phyloP scores from a whole-genome alignment of 2,888 invertebrate genomes.

The Lordiphosa fenestrarum region DNA sequence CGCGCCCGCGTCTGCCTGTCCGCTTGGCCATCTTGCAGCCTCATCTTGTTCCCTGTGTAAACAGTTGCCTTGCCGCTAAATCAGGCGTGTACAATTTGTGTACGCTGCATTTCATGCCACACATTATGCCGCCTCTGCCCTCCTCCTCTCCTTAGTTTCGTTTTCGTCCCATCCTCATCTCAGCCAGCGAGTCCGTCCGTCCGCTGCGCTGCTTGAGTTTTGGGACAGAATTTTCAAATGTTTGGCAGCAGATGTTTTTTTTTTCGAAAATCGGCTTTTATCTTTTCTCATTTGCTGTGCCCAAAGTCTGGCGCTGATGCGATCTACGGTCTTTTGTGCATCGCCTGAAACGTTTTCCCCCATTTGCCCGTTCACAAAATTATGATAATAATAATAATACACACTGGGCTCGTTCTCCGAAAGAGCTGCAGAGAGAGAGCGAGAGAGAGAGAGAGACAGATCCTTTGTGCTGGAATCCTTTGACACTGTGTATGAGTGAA shows the following conservation, averaged over 20 bases:
- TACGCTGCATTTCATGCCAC: conserved; percentile 57
- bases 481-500: conserved; percentile 35
- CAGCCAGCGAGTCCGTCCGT: conserved; percentile 1
- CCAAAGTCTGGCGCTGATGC: conserved; percentile 47
- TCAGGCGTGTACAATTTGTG: conserved; percentile 61
- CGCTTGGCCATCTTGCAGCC: conserved; percentile 27
- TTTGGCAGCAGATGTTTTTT: conserved; percentile 64
- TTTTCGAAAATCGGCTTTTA: conserved; percentile 54
- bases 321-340: conserved; percentile 36
- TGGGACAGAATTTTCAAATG: conserved; percentile 53
- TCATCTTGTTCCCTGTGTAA: conserved; percentile 58
- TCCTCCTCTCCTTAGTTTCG: conserved; percentile 1
- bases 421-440: not conserved
- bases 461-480: conserved; percentile 47
- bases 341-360: conserved; percentile 17
- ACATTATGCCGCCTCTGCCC: conserved; percentile 48
- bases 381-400: conserved; percentile 53
- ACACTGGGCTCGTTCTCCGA: conserved; percentile 27
- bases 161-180: conserved; percentile 3
- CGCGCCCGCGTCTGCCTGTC: conserved; percentile 23
- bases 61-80: conserved; percentile 58
- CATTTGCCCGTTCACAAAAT: conserved; percentile 39
- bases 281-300: conserved; percentile 42
- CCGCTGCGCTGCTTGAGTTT: conserved; percentile 22
- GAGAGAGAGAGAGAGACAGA: not conserved